phyloP scores from a whole-genome alignment of 37 sponge, comb jelly and placozoan genomes.

The Crambe crambe region DNA sequence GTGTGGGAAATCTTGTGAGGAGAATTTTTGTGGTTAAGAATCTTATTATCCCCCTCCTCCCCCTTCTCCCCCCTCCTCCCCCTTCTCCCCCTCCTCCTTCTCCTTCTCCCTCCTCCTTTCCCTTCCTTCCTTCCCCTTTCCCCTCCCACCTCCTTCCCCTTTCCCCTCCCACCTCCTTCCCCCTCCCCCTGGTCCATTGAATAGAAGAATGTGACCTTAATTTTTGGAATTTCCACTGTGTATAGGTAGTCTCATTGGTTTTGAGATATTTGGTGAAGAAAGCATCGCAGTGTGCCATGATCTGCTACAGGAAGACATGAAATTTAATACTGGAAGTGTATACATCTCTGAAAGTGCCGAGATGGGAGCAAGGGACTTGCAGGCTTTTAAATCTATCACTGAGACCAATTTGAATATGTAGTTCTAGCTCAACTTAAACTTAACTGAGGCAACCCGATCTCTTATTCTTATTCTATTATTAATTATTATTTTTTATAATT shows the following conservation, averaged over 20 bases:
- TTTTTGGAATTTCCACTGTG: too few relatives aligned
- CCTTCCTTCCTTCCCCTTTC: too few relatives aligned
- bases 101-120: too few relatives aligned
- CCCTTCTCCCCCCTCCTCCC: too few relatives aligned
- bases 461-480: neutral
- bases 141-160: too few relatives aligned
- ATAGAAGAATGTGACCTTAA: too few relatives aligned
- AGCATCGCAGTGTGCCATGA: conserved; percentile 2
- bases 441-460: neutral
- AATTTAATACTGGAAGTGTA: neutral
- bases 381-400: conserved; percentile 12
- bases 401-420: conserved; percentile 27
- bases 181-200: too few relatives aligned
- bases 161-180: too few relatives aligned
- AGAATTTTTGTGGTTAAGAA: neutral
- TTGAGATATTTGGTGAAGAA: conserved; percentile 31
- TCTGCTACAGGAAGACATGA: neutral
- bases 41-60: too few relatives aligned
- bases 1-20: neutral
- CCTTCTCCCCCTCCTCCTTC: too few relatives aligned
- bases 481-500: neutral
- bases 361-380: conserved; percentile 16
- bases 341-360: conserved; percentile 31
- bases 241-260: conserved; percentile 12
- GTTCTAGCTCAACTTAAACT: neutral